Evolutionary conservation across 2,797 vertebrate genomes (phyloP), one percentile per base, ranked within the genome.

Genomic region (Fundulus diaphanus): DNA sequence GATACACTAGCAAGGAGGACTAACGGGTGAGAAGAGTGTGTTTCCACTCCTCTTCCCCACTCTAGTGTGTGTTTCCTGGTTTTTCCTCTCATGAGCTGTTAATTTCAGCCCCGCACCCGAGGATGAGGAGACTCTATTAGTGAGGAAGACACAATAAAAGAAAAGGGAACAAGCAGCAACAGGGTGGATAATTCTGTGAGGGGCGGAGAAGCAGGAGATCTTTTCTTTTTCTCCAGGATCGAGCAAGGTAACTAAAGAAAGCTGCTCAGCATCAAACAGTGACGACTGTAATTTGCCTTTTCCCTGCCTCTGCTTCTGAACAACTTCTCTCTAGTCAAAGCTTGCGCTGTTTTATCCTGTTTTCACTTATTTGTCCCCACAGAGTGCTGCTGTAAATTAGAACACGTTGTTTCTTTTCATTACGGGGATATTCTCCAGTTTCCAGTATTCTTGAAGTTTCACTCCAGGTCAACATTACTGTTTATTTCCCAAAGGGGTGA

Each of bases 1-100:
- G 92, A 94, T 87, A 90, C 90, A 86, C 85, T 85, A 85, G 90
- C 87, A 82, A 90, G 81, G 85, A 91, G 87, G 91, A 91, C 91
- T 94, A 89, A 80, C 70, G 85, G 83, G 88, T 70, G 78, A 87
- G 86, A 79, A 88, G 90, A 89, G 88, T 87, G 90, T 84, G 80
- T 78, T 88, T 87, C 84, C 85, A 86, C 86, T 91, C 81, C 89
- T 88, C 85, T 86, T 87, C 87, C 90, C 81, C 88, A 85, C 83
- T 87, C 84, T 76, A 68, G 76, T 87, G 84, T 87, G 84, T 89
- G 83, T 90, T 90, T 86, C 84, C 85, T 48, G 68, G 83, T 86
- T 77, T 90, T 86, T n/a, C n/a, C 79, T 78, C 82, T 88, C 83
- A 72, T 70, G 83, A 89, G 86, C 88, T 85, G 72, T 74, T 90